Evolutionary conservation across 2,797 vertebrate genomes (phyloP).

Genomic region (Rhincodon typus): DNA sequence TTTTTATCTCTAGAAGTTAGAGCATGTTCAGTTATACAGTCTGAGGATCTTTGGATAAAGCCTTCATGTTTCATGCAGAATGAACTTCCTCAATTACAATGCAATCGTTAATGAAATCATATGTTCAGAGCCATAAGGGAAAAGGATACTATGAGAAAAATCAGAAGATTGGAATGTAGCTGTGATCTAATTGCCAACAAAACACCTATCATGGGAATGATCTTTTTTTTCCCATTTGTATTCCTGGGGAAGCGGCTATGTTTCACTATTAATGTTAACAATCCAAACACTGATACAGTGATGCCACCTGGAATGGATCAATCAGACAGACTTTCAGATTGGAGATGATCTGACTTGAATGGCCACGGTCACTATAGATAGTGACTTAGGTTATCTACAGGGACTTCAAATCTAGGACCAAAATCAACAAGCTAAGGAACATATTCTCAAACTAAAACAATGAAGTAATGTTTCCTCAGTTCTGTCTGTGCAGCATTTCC

Average conservation of each 20-base stretch:
- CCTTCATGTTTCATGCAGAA: not conserved
- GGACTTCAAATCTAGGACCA: not conserved
- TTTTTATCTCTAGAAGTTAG: not conserved
- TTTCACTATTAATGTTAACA: not conserved
- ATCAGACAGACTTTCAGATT: not conserved
- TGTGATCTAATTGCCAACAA: not conserved
- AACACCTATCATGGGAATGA: not conserved
- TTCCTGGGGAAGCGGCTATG: not conserved
- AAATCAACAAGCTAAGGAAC: not conserved
- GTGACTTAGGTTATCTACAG: not conserved
- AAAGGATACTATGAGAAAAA: not conserved
- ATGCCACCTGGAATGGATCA: not conserved
- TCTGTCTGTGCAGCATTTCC: not conserved
- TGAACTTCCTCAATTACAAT: constrained; percentile 22
- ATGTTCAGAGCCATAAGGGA: not conserved
- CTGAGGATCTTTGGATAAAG: constrained; percentile 18
- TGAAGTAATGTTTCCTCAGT: not conserved
- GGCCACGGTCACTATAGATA: not conserved
- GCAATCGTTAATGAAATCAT: not conserved
- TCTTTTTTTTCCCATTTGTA: too few relatives aligned
- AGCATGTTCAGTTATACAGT: not conserved
- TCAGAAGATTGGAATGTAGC: not conserved
- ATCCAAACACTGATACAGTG: not conserved
- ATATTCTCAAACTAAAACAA: not conserved
- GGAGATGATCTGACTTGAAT: not conserved